Conservation (phyloP, 2,797 vertebrate species). For the Artibeus jamaicensis region DNA sequence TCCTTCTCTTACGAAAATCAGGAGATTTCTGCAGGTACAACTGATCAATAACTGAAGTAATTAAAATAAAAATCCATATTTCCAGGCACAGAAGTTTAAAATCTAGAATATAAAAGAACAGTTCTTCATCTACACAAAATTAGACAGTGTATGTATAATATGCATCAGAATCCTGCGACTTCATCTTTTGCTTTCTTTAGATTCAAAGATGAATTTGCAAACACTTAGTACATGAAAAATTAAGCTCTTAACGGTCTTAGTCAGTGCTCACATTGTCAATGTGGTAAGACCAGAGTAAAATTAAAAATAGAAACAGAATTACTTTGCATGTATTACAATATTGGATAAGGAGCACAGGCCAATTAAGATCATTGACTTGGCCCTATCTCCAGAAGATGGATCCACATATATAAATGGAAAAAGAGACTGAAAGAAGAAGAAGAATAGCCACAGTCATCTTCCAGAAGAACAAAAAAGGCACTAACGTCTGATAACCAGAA, state of each 20-base stretch:
- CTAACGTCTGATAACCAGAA: neutral
- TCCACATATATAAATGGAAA: neutral
- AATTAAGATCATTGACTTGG: slow-evolving; percentile 19
- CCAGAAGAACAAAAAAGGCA: neutral
- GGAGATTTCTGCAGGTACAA: neutral
- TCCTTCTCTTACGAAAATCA: neutral
- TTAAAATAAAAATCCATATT: neutral
- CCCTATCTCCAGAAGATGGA: neutral
- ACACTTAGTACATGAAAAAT: neutral
- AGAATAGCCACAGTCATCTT: neutral
- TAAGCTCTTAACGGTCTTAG: neutral
- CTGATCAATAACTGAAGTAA: neutral
- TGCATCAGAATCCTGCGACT: neutral
- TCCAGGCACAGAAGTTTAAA: neutral
- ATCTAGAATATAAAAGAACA: neutral
- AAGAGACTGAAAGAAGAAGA: neutral
- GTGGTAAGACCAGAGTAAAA: neutral
- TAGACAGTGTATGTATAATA: neutral
- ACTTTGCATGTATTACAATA: neutral
- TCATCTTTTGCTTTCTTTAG: neutral
- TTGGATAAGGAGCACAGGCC: neutral
- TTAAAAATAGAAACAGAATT: slow-evolving; percentile 33
- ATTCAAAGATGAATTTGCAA: neutral
- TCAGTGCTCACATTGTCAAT: neutral
- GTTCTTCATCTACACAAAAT: neutral